These are phyloP conservation scores for Spea hammondii DNA, from an alignment of 2,797 vertebrate species.

Conservation along the genomic window DNA sequence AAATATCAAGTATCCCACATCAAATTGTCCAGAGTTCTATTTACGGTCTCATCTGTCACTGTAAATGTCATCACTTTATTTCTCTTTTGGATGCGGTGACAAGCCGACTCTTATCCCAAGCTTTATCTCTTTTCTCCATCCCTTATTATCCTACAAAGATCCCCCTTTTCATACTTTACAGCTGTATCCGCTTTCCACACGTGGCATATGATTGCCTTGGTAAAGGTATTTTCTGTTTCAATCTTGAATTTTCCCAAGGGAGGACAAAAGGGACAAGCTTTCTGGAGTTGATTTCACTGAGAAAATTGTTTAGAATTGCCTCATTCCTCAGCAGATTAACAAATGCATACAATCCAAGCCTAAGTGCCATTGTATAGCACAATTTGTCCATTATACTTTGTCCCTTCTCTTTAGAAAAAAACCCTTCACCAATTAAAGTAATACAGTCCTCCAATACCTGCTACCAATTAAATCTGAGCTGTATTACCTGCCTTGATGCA, in stretches of 20 bases:
- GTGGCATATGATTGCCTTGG: conserved; percentile 93
- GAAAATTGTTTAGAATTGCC: conserved; percentile 99
- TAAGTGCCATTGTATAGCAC: conserved; percentile 92
- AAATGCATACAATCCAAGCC: conserved; percentile 92
- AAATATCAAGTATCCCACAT: conserved; percentile 91
- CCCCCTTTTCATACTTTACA: conserved; percentile 78
- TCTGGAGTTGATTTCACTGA: conserved; percentile 97
- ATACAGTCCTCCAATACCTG: conserved; percentile 86
- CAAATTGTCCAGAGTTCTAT: conserved; percentile 82
- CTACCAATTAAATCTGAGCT: conserved; percentile 97
- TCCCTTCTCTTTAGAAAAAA: conserved; percentile 94
- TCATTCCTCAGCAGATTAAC: conserved; percentile 99
- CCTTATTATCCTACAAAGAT: conserved; percentile 89
- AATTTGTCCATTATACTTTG: conserved; percentile 99
- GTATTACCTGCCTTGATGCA: conserved; percentile 96
- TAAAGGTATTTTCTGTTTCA: conserved; percentile 99
- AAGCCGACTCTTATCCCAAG: conserved; percentile 79
- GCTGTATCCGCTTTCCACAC: conserved; percentile 96
- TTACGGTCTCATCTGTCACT: conserved; percentile 90
- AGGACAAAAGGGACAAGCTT: conserved; percentile 86
- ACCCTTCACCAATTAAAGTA: conserved; percentile 97
- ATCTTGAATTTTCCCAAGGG: conserved; percentile 98
- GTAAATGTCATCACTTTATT: conserved; percentile 95
- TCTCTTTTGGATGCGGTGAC: conserved; percentile 81
- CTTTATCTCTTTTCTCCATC: conserved; percentile 83